phyloP scores from a whole-genome alignment of 2,797 vertebrate genomes.

The Poeciliopsis paucimaculata region DNA sequence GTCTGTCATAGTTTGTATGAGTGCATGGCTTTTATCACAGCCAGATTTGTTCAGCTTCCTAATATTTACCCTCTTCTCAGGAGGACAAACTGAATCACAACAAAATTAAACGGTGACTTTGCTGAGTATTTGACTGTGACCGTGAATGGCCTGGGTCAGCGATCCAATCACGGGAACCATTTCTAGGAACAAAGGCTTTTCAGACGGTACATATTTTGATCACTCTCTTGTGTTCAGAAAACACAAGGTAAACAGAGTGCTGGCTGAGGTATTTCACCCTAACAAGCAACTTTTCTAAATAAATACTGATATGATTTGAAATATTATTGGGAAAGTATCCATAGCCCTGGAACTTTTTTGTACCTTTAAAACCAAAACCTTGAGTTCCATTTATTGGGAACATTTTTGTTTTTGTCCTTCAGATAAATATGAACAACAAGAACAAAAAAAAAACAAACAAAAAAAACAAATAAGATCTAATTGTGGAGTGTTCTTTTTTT shows the following conservation, averaged over 20 bases:
- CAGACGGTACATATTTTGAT: background rate
- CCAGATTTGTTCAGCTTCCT: background rate
- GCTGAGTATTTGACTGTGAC: background rate
- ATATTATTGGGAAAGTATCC: background rate
- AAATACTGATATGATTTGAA: background rate
- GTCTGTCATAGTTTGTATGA: constrained; percentile 1
- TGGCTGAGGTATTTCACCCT: background rate
- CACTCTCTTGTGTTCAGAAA: background rate
- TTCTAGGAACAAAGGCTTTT: background rate
- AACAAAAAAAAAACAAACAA: no score
- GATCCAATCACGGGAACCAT: background rate
- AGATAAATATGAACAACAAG: background rate
- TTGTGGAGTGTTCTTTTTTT: background rate
- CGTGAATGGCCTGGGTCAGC: background rate
- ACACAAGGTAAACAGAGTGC: background rate
- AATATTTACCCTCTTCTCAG: background rate
- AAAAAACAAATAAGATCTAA: background rate
- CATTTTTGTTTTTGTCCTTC: background rate
- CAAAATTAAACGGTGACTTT: background rate
- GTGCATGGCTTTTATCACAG: constrained; percentile 31
- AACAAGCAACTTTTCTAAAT: background rate
- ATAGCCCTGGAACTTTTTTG: background rate
- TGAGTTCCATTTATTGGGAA: background rate
- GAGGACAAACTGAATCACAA: background rate
- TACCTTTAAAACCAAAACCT: background rate